Conservation (phyloP, 2,797 vertebrate genomes). For the Knipowitschia caucasica region DNA sequence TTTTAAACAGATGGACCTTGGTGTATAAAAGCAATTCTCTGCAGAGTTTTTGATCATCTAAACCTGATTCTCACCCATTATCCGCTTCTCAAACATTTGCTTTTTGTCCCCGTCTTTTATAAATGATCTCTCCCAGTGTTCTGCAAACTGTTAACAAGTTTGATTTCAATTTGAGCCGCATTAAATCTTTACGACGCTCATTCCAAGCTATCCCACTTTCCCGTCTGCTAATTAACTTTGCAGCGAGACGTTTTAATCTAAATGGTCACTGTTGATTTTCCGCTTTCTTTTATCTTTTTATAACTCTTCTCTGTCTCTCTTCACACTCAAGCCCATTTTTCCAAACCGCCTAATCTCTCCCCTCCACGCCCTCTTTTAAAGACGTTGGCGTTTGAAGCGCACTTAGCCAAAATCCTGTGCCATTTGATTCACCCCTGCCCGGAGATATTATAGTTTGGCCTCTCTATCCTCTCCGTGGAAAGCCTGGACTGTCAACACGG, state of each 20-base stretch:
- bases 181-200: constrained; percentile 1
- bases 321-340: constrained; percentile 23
- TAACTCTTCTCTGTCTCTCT: constrained; percentile 13
- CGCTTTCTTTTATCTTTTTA: constrained; percentile 3
- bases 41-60: not conserved
- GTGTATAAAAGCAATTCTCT: no score
- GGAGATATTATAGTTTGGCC: constrained; percentile 54
- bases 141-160: not conserved
- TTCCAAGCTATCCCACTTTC: constrained; percentile 5
- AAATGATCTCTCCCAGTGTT: not conserved
- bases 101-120: not conserved
- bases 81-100: not conserved
- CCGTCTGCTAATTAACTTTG: constrained; percentile 1
- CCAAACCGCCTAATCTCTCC: constrained; percentile 34
- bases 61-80: not conserved
- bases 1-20: no score
- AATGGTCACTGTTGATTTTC: constrained; percentile 5
- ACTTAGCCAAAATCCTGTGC: constrained; percentile 12
- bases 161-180: not conserved
- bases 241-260: not conserved
- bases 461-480: constrained; percentile 53
- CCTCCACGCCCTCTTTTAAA: constrained; percentile 28
- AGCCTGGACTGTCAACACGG: constrained; percentile 37
- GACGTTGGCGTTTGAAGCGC: constrained; percentile 7
- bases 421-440: constrained; percentile 18